Base-by-base conservation (phyloP, 1,140 invertebrate genomes). In the Lepidostoma basale region DNA sequence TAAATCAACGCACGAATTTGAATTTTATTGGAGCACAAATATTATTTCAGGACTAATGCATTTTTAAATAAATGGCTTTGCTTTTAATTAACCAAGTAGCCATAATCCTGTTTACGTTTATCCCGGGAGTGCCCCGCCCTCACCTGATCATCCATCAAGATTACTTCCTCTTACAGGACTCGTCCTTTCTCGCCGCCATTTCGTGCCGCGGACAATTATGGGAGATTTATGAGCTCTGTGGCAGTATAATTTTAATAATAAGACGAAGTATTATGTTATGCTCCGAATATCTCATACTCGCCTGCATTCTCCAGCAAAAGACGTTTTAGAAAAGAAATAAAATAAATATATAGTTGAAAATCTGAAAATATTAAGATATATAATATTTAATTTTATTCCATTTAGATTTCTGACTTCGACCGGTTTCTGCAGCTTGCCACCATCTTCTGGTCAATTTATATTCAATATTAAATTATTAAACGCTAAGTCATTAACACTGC, bases 111-210 rank as follows among this genome's bases (percentile, higher is more conserved):
- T n/a, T n/a, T n/a, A n/a, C n/a, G 44, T 22, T 47, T 47, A 47
- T 20, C 20, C 44, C 12, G 3, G 2, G 20, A 47, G 20, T 18
- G 6, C 23, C 23, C 20, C 23, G 6, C 18, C 12, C n/a, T 23
- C 20, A 18, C 12, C 44, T 22, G 52, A 30, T 56, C 23, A 56
- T 56, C 30, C 16, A 56, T 56, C 52, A 56, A 56, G 52, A 56
- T 56, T 56, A 56, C 14, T 28, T 20, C 30, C 25, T 26, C 10
- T 28, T 2, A 30, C 10, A 9, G 20, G 8, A 16, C 2, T 45
- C 10, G 16, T 33, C 26, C 16, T 56, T 36, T 56, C 16, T 56
- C 20, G 52, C 9, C 30, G 9, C 12, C 52, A 33, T 28, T 28
- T 56, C 12, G 22, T 56, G 18, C 14, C 20, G 25, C 52, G 25